Base-by-base conservation (phyloP, 2,113 vertebrate species). In the Alaudala cheleensis region DNA sequence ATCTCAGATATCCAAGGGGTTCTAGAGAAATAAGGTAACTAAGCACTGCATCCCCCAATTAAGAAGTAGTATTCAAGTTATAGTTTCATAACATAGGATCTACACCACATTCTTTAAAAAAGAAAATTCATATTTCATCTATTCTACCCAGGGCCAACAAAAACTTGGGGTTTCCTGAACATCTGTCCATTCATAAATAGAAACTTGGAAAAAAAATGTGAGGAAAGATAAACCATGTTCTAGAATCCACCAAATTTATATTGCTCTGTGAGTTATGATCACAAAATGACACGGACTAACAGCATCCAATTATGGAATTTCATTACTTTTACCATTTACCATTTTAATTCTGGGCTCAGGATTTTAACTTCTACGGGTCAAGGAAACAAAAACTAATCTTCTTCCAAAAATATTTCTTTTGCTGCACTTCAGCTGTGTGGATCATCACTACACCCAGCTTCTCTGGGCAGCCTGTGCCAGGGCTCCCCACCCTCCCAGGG, bases 141-240 rank as follows among this genome's bases (percentile, higher is more conserved):
- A 4, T 73, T 45, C 51, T 65, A 86, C 61, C 50, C 29, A 81
- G 3, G 0, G 90, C 82, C 92, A 95, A 64, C 42, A 88, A 87
- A 95, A 96, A 70, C 61, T 51, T 84, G 53, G 33, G 28, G 69
- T 90, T 96, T 96, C 88, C 88, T 84, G 90, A 90, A 96, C 93
- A 96, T 88, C 85, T 95, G 88, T 72, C 64, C 60, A 40, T 83
- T 93, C 80, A 88, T 67, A 96, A 96, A 94, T 58, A 71, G 49
- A 57, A 78, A 70, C 28, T 73, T 83, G 8, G 2, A 26, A 20
- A 60, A 72, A 74, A 77, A 54, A 74, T 53, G 20, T 50, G 81
- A 67, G 28, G 56, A 83, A 88, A 93, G 71, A 74, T 51, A 79
- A 95, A 86, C 69, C 28, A 49, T 79, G 56, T 74, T 86, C 45